Evolutionary conservation across 2,113 vertebrate species (phyloP).

Genomic region (Heterocephalus glaber): DNA sequence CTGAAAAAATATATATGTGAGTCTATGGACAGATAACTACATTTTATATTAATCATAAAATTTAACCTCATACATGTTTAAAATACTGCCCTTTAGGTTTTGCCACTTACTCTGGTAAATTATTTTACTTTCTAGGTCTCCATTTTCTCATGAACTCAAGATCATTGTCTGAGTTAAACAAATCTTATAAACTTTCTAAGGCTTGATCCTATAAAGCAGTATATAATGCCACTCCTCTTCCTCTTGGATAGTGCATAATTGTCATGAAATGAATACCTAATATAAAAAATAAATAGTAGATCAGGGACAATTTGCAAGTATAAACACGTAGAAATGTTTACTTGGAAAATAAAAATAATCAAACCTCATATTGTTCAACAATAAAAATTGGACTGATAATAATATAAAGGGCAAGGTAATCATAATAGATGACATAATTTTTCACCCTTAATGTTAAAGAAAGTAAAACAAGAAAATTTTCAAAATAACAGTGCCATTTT

Average conservation of each 20-base stretch:
- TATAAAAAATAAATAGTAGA: constrained; percentile 38
- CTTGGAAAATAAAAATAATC: constrained; percentile 34
- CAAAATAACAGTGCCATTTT: neutral
- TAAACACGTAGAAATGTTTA: constrained; percentile 25
- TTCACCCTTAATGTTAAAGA: neutral
- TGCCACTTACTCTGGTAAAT: neutral
- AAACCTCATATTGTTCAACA: constrained; percentile 4
- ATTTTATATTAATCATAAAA: constrained; percentile 8
- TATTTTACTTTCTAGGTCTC: neutral
- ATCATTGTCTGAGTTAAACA: neutral
- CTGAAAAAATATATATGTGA: neutral
- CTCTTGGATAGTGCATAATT: too few relatives aligned
- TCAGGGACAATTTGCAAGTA: constrained; percentile 2
- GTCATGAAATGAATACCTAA: neutral
- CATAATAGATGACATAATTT: constrained; percentile 29
- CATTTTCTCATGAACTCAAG: neutral
- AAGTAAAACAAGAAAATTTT: neutral
- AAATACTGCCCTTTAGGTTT: neutral
- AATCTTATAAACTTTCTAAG: constrained; percentile 9
- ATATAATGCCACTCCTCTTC: neutral
- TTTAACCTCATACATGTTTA: neutral
- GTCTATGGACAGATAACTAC: neutral
- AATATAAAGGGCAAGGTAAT: constrained; percentile 26
- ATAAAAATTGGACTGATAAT: constrained; percentile 26
- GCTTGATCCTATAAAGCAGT: neutral